Percentiles rank a stretch among this genome's conserved stretches.
phyloP scores from a whole-genome alignment of 2,797 vertebrate genomes.

The Sandelia bainsii region DNA sequence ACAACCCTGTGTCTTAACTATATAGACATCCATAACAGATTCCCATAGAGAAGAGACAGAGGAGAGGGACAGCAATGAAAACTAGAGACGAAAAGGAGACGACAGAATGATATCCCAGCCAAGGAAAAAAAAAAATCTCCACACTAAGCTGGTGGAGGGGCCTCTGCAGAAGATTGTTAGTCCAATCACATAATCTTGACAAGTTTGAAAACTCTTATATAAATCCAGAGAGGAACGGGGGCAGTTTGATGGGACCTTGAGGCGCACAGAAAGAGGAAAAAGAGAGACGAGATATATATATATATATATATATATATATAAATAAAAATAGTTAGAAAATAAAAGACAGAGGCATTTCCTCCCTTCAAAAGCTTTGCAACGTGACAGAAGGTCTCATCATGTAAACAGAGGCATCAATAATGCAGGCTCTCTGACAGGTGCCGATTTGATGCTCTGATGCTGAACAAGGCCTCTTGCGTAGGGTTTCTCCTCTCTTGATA shows the following conservation, averaged over 20 bases:
- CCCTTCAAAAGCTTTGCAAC: constrained; percentile 46
- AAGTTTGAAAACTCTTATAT: constrained; percentile 67
- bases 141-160: constrained; percentile 24
- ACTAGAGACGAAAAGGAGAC: constrained; percentile 38
- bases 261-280: constrained; percentile 17
- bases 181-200: constrained; percentile 53
- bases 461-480: constrained; percentile 33
- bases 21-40: constrained; percentile 60
- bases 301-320: constrained; percentile 12
- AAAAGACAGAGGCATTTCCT: constrained; percentile 33
- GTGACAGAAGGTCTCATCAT: constrained; percentile 68
- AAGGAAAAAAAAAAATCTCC: background rate
- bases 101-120: constrained; percentile 30
- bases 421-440: constrained; percentile 62
- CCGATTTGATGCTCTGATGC: constrained; percentile 58
- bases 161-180: constrained; percentile 45
- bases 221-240: constrained; percentile 26
- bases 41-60: constrained; percentile 51
- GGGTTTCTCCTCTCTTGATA: constrained; percentile 43
- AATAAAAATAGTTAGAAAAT: constrained; percentile 30
- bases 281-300: constrained; percentile 25
- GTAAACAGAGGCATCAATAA: constrained; percentile 83
- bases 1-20: constrained; percentile 47
- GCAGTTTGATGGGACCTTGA: constrained; percentile 23
- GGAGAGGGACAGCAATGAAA: constrained; percentile 34